Evolutionary conservation across 2,113 vertebrate species (phyloP).

Genomic region (Forbesichthys papilliferus): DNA sequence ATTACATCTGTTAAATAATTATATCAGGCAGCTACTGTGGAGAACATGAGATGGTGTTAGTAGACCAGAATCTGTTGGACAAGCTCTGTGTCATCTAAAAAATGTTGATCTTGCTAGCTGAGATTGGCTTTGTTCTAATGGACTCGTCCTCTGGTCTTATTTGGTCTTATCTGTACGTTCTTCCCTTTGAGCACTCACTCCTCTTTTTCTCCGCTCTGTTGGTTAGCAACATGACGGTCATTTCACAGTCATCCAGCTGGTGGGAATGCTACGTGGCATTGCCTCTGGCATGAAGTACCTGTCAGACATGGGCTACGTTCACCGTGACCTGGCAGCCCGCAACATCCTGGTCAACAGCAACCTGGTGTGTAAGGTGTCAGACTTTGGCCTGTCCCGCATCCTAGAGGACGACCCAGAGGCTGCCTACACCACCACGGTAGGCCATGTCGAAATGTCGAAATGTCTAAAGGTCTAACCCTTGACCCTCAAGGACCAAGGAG

Average conservation of each 20-base stretch:
- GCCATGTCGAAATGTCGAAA: not conserved
- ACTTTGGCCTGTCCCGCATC: conserved; percentile 95
- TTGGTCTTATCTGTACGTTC: not conserved
- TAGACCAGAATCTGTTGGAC: too few relatives aligned
- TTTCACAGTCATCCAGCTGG: conserved; percentile 96
- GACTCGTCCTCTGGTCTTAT: too few relatives aligned
- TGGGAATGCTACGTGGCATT: conserved; percentile 97
- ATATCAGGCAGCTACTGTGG: not conserved
- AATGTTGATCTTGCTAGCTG: too few relatives aligned
- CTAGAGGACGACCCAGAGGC: conserved; percentile 95
- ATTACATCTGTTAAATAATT: not conserved
- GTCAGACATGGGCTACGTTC: conserved; percentile 97
- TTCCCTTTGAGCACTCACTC: not conserved
- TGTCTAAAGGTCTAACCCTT: not conserved
- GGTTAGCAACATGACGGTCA: conserved; percentile 84
- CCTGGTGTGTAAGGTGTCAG: conserved; percentile 97
- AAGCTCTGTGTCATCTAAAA: too few relatives aligned
- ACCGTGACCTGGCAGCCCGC: conserved; percentile 92
- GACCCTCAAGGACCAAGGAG: not conserved
- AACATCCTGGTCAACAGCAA: conserved; percentile 98
- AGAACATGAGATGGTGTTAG: too few relatives aligned
- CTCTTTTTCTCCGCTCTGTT: conserved; percentile 15
- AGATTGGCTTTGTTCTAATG: too few relatives aligned
- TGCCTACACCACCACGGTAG: conserved; percentile 89
- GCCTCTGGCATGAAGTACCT: conserved; percentile 98